phyloP scores from a whole-genome alignment of 2,888 invertebrate genomes.

The Parnassius mnemosyne region DNA sequence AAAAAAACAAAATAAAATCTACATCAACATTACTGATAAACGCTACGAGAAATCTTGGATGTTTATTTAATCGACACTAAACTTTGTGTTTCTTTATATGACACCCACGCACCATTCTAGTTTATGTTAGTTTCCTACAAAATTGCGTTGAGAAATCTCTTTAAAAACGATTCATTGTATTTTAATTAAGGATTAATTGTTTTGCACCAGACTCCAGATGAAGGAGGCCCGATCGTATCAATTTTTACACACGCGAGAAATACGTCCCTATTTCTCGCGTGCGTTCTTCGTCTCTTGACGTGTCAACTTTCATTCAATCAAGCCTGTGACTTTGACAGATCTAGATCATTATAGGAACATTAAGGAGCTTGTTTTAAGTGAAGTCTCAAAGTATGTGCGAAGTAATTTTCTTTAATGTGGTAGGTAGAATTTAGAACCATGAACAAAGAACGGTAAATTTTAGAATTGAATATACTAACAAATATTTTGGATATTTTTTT shows the following conservation, averaged over 20 bases:
- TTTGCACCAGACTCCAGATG: constrained; percentile 32
- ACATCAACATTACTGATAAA: not conserved
- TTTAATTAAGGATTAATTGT: constrained; percentile 44
- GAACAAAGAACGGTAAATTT: no score
- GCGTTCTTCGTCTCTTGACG: constrained; percentile 13
- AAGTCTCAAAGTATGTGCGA: no score
- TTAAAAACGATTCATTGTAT: constrained; percentile 36
- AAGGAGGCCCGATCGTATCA: constrained; percentile 37
- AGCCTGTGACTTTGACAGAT: constrained; percentile 8
- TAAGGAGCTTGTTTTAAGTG: constrained; percentile 14
- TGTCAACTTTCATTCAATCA: constrained; percentile 27
- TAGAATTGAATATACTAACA: no score
- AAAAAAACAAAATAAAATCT: no score
- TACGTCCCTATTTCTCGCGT: not conserved
- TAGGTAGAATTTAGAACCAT: no score
- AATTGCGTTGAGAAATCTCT: constrained; percentile 31
- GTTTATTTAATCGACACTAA: not conserved
- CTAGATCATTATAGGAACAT: constrained; percentile 21
- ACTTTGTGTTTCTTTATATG: not conserved
- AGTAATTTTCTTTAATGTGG: no score
- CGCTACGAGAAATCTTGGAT: not conserved
- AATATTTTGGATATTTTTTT: no score
- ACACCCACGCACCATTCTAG: constrained; percentile 11
- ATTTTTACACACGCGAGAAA: constrained; percentile 22
- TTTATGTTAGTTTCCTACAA: constrained; percentile 11